Evolutionary conservation across 92 coral and sea anemone species (phyloP).

Genomic region (Zoanthus solanderi): DNA sequence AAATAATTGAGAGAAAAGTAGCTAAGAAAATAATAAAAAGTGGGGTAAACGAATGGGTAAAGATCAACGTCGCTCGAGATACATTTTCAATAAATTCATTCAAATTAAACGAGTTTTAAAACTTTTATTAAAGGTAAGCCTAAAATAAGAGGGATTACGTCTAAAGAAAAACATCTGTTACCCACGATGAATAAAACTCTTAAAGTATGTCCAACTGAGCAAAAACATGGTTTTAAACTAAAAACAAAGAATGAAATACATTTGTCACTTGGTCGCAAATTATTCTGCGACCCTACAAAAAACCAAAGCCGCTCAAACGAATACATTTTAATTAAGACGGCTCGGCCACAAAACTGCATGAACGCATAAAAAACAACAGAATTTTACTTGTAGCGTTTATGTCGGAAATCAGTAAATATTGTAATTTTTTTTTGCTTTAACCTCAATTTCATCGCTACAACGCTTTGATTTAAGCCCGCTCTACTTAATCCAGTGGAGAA

Average conservation of each 20-base stretch:
- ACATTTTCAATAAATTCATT: slow-evolving; percentile 13
- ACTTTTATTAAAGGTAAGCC: slow-evolving; percentile 17
- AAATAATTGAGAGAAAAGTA: background rate
- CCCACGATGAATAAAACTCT: slow-evolving; percentile 20
- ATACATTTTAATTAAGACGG: slow-evolving; percentile 30
- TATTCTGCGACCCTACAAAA: slow-evolving; percentile 3
- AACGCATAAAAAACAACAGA: slow-evolving; percentile 26
- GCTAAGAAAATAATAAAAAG: background rate
- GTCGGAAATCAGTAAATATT: background rate
- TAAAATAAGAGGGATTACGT: slow-evolving; percentile 32
- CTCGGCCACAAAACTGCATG: slow-evolving; percentile 1
- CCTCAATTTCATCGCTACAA: background rate
- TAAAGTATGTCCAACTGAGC: slow-evolving; percentile 35
- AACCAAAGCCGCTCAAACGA: slow-evolving; percentile 16
- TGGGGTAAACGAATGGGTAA: background rate
- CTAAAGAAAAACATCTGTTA: slow-evolving; percentile 25
- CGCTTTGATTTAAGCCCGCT: background rate
- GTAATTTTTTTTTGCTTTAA: background rate
- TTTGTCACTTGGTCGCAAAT: slow-evolving; percentile 30
- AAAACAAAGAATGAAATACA: background rate
- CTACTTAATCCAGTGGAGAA: slow-evolving; percentile 15
- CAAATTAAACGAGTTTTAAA: slow-evolving; percentile 50
- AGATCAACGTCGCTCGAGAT: slow-evolving; percentile 11
- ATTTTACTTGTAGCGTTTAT: background rate
- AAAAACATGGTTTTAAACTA: background rate